phyloP scores from a whole-genome alignment of 2,113 vertebrate species.

The Amblyornis subalaris region DNA sequence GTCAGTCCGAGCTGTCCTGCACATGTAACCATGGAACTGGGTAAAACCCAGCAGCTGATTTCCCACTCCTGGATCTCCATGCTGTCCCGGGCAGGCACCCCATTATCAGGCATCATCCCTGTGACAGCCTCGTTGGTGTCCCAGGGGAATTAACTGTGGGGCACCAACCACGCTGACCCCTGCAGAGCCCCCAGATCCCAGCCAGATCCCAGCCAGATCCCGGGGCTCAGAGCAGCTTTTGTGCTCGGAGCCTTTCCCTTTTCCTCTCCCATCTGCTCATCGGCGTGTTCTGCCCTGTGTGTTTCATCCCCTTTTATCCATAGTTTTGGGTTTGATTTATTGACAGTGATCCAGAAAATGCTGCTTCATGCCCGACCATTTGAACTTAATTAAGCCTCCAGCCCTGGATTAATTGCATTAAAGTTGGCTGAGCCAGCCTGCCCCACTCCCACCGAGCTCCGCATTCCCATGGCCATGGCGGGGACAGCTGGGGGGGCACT shows the following conservation, averaged over 20 bases:
- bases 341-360: slow-evolving; percentile 3
- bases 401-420: slow-evolving; percentile 32
- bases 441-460: rapidly evolving
- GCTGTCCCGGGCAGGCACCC: not conserved
- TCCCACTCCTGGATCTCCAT: not conserved
- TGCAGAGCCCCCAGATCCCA: not conserved
- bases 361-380: not conserved
- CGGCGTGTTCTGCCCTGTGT: rapidly evolving
- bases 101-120: rapidly evolving
- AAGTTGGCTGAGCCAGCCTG: not conserved
- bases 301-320: not conserved
- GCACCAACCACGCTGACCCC: rapidly evolving
- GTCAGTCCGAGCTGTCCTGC: not conserved
- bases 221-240: not conserved
- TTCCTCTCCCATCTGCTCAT: not conserved
- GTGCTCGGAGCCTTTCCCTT: not conserved
- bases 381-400: slow-evolving; percentile 42
- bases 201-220: not conserved
- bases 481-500: rapidly evolving
- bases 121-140: not conserved
- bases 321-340: not conserved
- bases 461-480: rapidly evolving
- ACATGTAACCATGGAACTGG: rapidly evolving
- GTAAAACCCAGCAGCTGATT: not conserved
- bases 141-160: not conserved